Conservation (phyloP, 2,888 invertebrate species). For the Nycteola revayana region DNA sequence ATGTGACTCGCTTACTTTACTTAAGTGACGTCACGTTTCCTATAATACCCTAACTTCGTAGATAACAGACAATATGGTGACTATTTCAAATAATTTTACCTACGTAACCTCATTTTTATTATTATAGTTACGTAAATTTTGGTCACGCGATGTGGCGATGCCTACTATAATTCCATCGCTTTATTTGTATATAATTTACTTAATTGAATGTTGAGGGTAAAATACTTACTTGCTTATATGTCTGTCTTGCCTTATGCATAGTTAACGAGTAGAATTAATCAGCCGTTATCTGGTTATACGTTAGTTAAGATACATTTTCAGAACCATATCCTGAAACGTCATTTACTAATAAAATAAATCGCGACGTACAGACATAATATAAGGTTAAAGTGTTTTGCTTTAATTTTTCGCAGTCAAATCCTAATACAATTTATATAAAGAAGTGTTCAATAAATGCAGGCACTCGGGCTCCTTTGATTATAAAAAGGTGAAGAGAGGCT, state of each 20-base stretch:
- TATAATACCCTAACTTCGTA: constrained; percentile 46
- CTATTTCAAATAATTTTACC: constrained; percentile 32
- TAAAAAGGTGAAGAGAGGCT: constrained; percentile 62
- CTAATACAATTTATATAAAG: constrained; percentile 43
- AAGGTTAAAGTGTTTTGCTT: too few relatives aligned
- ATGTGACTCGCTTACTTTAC: constrained; percentile 40
- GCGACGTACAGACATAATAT: too few relatives aligned
- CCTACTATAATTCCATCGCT: constrained; percentile 13
- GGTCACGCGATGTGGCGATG: constrained; percentile 25
- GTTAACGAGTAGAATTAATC: too few relatives aligned
- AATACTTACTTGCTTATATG: too few relatives aligned
- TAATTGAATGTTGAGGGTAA: constrained; percentile 13
- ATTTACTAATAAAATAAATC: too few relatives aligned
- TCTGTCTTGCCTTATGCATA: too few relatives aligned
- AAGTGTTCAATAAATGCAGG: constrained; percentile 57
- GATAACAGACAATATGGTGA: constrained; percentile 34
- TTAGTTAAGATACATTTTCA: too few relatives aligned
- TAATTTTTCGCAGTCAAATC: constrained; percentile 19
- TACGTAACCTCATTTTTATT: constrained; percentile 18
- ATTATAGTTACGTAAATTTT: constrained; percentile 4
- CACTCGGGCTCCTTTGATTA: constrained; percentile 66
- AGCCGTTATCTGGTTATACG: too few relatives aligned
- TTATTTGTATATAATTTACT: constrained; percentile 20
- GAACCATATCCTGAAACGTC: too few relatives aligned
- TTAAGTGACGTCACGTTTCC: constrained; percentile 40